Conservation (phyloP, 2,113 vertebrate species). For the Platysternon megacephalum region DNA sequence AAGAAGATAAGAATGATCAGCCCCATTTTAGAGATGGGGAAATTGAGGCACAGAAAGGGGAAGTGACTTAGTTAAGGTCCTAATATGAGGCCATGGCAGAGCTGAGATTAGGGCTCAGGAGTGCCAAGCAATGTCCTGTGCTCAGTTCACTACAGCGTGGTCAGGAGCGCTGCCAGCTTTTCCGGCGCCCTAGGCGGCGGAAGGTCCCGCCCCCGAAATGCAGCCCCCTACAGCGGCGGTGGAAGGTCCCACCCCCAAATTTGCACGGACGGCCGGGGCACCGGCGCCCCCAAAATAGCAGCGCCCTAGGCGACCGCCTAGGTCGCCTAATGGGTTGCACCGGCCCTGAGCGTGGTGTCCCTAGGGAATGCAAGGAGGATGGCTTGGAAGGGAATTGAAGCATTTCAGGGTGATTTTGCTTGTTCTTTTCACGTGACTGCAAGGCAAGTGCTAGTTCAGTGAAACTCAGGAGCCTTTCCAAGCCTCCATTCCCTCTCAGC, state of each 20-base stretch:
- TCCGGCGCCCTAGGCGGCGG: too few relatives aligned
- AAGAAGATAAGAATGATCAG: not conserved
- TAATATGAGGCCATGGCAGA: not conserved
- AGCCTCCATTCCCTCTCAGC: not conserved
- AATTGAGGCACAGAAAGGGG: rapidly evolving
- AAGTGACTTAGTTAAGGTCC: not conserved
- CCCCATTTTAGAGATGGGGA: not conserved
- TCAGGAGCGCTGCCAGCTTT: too few relatives aligned
- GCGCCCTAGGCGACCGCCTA: too few relatives aligned
- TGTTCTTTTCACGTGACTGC: not conserved
- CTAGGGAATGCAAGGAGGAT: not conserved
- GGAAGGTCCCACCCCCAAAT: too few relatives aligned
- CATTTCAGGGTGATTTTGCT: not conserved
- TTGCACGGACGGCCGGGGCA: too few relatives aligned
- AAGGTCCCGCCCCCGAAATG: too few relatives aligned
- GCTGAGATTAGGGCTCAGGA: not conserved
- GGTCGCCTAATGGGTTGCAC: too few relatives aligned
- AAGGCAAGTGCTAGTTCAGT: slow-evolving; percentile 16
- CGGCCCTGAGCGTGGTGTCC: not conserved
- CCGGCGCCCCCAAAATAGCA: too few relatives aligned
- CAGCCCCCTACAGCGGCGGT: too few relatives aligned
- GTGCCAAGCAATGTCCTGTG: not conserved
- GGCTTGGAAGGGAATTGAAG: not conserved
- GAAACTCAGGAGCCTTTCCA: not conserved
- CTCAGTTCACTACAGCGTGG: not conserved